Conservation (phyloP, 2,113 vertebrate species). For the Anoplopoma fimbria region DNA sequence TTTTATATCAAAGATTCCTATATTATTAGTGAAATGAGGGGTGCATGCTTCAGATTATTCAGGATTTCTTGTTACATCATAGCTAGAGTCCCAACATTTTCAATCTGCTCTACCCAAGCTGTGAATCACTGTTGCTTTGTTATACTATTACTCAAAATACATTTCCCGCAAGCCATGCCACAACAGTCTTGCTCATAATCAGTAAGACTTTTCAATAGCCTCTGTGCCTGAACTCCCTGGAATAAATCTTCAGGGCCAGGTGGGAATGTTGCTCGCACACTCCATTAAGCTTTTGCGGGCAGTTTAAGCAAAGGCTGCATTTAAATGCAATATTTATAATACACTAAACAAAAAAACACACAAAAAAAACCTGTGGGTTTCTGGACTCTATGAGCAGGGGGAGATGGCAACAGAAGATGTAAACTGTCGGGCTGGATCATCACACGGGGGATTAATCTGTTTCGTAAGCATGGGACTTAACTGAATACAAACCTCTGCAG, state of each 20-base stretch:
- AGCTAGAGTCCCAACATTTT: slow-evolving; percentile 14
- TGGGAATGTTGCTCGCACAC: slow-evolving; percentile 60
- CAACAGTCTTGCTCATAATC: slow-evolving; percentile 44
- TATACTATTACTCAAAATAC: not conserved
- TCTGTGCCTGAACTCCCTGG: slow-evolving; percentile 35
- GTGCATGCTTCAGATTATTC: slow-evolving; percentile 7
- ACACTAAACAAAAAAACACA: not conserved
- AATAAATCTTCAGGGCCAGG: slow-evolving; percentile 55
- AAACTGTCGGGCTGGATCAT: slow-evolving; percentile 60
- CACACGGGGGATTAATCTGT: slow-evolving; percentile 64
- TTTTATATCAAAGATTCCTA: slow-evolving; percentile 1
- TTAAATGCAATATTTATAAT: slow-evolving; percentile 62
- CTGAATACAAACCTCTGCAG: slow-evolving; percentile 55
- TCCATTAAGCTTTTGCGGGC: slow-evolving; percentile 70
- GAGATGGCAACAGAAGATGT: slow-evolving; percentile 55
- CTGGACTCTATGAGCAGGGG: slow-evolving; percentile 50
- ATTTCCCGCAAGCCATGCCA: slow-evolving; percentile 43
- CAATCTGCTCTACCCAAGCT: slow-evolving; percentile 15
- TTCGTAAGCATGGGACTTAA: slow-evolving; percentile 45
- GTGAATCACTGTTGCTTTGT: slow-evolving; percentile 45
- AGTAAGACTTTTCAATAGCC: slow-evolving; percentile 45
- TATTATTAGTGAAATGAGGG: slow-evolving; percentile 5
- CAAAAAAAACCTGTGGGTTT: slow-evolving; percentile 43
- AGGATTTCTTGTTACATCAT: slow-evolving; percentile 4
- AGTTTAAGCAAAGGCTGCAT: slow-evolving; percentile 65